phyloP scores from a whole-genome alignment of 2,113 vertebrate species.

The Sminthopsis crassicaudata region DNA sequence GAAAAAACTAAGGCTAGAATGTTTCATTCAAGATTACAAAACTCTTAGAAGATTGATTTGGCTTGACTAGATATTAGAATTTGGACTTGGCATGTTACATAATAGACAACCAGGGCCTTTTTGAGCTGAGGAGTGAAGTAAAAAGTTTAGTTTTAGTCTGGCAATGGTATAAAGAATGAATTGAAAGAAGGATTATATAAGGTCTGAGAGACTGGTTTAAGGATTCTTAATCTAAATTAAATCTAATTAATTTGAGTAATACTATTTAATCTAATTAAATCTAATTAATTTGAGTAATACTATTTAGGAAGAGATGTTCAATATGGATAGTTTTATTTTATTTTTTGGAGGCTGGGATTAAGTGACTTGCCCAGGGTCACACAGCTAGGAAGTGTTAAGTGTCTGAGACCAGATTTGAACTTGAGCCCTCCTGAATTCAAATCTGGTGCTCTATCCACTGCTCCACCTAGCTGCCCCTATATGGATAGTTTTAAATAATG shows the following conservation, averaged over 20 bases:
- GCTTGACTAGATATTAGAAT: background rate
- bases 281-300: background rate
- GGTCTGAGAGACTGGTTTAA: background rate
- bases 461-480: no score
- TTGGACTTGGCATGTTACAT: background rate
- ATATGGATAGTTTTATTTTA: no score
- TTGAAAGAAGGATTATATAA: background rate
- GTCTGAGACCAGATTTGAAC: no score
- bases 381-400: no score
- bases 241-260: background rate
- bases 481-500: background rate
- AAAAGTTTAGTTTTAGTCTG: background rate
- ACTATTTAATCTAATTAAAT: background rate
- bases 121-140: no score
- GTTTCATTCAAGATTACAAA: background rate
- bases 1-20: background rate
- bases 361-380: no score
- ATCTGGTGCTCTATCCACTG: no score
- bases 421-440: no score
- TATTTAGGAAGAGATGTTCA: background rate
- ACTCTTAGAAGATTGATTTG: background rate
- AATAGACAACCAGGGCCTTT: background rate
- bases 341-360: no score
- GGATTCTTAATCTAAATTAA: background rate
- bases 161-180: background rate